Evolutionary conservation across 2,888 invertebrate species (phyloP), one percentile per base, ranked within the genome.

Genomic region (Muschampia plurimacula): DNA sequence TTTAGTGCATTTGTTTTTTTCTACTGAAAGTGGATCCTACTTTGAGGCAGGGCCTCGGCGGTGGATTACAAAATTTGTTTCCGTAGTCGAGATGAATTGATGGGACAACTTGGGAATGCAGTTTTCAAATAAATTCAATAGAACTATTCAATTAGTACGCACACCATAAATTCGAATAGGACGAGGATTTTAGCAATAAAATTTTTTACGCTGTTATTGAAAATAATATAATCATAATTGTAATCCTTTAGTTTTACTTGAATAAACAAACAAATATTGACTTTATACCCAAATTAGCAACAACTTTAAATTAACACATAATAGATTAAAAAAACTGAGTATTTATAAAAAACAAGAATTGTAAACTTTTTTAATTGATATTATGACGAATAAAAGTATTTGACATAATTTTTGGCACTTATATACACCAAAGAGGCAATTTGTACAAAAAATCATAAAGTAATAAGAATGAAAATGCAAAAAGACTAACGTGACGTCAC

Each of bases 401-500:
- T 12, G 28, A 28, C 28, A 28, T 28, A 57, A 28, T n/a, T 52
- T 52, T 52, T n/a, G 52, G 7, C 0, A 52, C 3, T 52, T n/a
- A n/a, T 52, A 4, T 57, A 9, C 22, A 57, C 7, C 36, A 41
- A 36, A 63, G 13, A 2, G 6, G 62, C 5, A 9, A 15, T 63
- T 15, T 41, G 12, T 41, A 12, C 22, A 57, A 55, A 67, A 39
- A 2, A 10, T 41, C 62, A 44, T 41, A 32, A 44, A 7, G 59
- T 44, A 9, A 46, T 7, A 44, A 57, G 39, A 60, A 36, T 8
- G 49, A 32, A 10, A 1, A 7, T 63, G 64, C 39, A 71, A 71
- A 71, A 71, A 59, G 71, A 66, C 66, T 66, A 71, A 66, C 36
- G 60, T 52, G 66, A 71, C 66, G 71, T 32, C 60, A 66, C 39